phyloP scores from a whole-genome alignment of 2,113 vertebrate genomes.

The Seriola rivoliana region DNA sequence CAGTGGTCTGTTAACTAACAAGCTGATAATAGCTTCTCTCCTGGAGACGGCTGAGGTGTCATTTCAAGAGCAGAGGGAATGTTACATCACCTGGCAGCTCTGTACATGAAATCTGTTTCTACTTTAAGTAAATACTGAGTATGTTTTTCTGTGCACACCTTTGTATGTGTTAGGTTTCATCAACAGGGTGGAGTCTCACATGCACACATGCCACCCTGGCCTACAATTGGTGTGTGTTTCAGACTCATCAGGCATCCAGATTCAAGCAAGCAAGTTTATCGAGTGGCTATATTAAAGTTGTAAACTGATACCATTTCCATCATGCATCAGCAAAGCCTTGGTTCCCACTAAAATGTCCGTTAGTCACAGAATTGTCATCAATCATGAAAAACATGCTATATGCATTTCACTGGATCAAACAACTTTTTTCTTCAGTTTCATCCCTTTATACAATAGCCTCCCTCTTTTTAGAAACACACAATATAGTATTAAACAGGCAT shows the following conservation, averaged over 20 bases:
- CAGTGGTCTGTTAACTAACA: conserved; percentile 13
- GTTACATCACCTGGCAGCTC: conserved; percentile 5
- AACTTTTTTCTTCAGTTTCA: not conserved
- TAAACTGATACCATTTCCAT: conserved; percentile 67
- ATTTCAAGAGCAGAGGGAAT: not conserved
- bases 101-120: conserved; percentile 7
- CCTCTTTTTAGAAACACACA: conserved; percentile 60
- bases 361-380: conserved; percentile 7
- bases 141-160: not conserved
- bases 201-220: conserved; percentile 54
- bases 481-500: conserved; percentile 76
- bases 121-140: not conserved
- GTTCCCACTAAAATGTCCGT: not conserved
- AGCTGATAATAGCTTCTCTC: not conserved
- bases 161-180: conserved; percentile 10
- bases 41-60: not conserved
- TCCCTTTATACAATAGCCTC: conserved; percentile 35
- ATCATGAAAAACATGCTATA: conserved; percentile 58
- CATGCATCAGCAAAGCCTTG: conserved; percentile 68
- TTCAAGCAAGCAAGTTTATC: conserved; percentile 33
- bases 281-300: conserved; percentile 50
- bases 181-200: conserved; percentile 39
- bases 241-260: conserved; percentile 40
- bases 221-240: conserved; percentile 22
- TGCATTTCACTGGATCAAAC: conserved; percentile 25